Conservation (phyloP, 2,797 vertebrate species). For the Cynodonichthys magdalenae region DNA sequence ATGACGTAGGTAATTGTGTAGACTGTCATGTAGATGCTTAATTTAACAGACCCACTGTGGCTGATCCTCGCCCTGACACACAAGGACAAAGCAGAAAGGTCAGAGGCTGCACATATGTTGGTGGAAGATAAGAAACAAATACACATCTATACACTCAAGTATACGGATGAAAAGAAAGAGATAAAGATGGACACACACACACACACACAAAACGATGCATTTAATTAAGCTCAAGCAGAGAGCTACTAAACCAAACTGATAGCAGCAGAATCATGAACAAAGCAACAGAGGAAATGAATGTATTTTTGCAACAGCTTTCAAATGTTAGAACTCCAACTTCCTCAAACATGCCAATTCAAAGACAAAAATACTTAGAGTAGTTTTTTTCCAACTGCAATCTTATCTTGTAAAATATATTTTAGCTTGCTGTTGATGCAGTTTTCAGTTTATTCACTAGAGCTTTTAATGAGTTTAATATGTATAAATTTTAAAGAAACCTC, state of each 20-base stretch:
- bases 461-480: conserved; percentile 32
- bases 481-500: conserved; percentile 34
- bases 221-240: conserved; percentile 9
- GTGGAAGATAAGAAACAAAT: conserved; percentile 20
- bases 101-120: conserved; percentile 37
- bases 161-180: neutral
- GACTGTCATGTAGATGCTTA: conserved; percentile 92
- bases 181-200: conserved; percentile 4
- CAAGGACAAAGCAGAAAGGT: conserved; percentile 32
- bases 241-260: conserved; percentile 12
- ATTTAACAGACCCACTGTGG: conserved; percentile 89
- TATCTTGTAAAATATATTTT: conserved; percentile 2
- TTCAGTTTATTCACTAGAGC: conserved; percentile 36
- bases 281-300: conserved; percentile 33
- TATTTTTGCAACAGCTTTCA: conserved; percentile 25
- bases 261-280: conserved; percentile 17
- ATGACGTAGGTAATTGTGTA: conserved; percentile 92
- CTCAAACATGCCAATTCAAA: conserved; percentile 25
- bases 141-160: conserved; percentile 18
- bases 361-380: neutral
- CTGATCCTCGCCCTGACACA: conserved; percentile 88
- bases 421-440: conserved; percentile 30
- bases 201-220: conserved; percentile 13
- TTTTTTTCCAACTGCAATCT: conserved; percentile 36
- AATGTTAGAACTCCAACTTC: conserved; percentile 14